These are phyloP conservation scores for Anarhynchus alexandrinus DNA, from an alignment of 2,113 vertebrate species.

Conservation along the genomic window DNA sequence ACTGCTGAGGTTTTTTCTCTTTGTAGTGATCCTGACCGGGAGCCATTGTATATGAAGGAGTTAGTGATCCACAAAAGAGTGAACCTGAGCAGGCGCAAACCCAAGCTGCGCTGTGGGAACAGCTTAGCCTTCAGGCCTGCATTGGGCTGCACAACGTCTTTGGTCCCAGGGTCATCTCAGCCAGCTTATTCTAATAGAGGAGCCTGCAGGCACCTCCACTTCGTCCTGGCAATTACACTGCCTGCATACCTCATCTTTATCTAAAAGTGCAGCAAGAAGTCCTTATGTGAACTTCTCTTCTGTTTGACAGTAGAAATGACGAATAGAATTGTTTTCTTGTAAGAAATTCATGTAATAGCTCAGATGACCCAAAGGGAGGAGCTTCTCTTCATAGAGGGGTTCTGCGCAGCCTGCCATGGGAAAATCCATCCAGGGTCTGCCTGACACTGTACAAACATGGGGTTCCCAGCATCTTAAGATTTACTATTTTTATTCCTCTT, in stretches of 20 bases:
- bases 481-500: not conserved
- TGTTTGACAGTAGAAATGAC: not conserved
- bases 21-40: not conserved
- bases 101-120: not conserved
- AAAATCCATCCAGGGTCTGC: not conserved
- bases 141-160: too few species aligned
- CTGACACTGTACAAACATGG: not conserved
- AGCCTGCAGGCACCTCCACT: not conserved
- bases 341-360: not conserved
- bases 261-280: not conserved
- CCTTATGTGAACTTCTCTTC: not conserved
- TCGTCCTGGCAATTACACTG: not conserved
- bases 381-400: not conserved
- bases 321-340: not conserved
- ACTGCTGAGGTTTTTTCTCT: not conserved
- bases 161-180: too few species aligned
- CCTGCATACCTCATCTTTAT: not conserved
- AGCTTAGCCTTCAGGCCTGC: not conserved
- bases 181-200: too few species aligned
- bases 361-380: not conserved
- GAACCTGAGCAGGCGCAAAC: not conserved
- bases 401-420: not conserved
- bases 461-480: not conserved
- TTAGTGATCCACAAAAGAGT: not conserved
- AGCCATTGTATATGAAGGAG: not conserved